Percentiles rank a stretch among this genome's conserved stretches.
These are phyloP conservation scores for Heliocidaris erythrogramma DNA, from an alignment of 35 echinoderm and acorn worm species.

Conservation along the genomic window DNA sequence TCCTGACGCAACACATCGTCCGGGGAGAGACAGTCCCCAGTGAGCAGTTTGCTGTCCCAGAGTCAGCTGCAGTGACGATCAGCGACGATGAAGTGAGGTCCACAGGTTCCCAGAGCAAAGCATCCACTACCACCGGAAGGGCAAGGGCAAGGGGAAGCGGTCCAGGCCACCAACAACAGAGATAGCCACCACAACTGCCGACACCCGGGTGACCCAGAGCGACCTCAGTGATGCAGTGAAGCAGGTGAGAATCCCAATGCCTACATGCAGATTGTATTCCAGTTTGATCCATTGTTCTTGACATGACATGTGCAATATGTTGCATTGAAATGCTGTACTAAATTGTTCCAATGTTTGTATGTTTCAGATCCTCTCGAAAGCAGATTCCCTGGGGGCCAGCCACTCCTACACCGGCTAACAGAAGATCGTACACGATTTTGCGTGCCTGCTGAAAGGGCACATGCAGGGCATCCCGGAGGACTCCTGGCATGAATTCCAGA, in stretches of 20 bases:
- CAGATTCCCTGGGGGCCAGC: constrained; percentile 58
- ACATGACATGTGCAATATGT: constrained; percentile 67
- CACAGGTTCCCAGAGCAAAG: too few species aligned
- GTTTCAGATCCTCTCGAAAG: constrained; percentile 75
- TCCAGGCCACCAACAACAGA: constrained; percentile 66
- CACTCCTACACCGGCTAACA: too few species aligned
- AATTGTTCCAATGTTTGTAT: constrained; percentile 60
- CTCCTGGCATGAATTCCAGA: too few species aligned
- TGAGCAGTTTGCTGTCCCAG: too few species aligned
- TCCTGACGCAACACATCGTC: too few species aligned
- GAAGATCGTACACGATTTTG: too few species aligned
- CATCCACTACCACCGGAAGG: too few species aligned
- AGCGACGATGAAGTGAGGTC: too few species aligned
- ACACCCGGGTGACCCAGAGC: constrained; percentile 47
- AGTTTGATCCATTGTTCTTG: constrained; percentile 53
- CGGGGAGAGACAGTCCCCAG: too few species aligned
- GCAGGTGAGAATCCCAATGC: constrained; percentile 66
- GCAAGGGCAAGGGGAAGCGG: constrained; percentile 50
- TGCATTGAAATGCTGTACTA: constrained; percentile 51
- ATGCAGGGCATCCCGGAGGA: too few species aligned
- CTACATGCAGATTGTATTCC: constrained; percentile 56
- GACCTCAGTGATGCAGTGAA: constrained; percentile 59
- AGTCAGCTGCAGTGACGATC: too few species aligned
- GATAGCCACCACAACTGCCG: constrained; percentile 58
- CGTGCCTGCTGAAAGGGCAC: too few species aligned